Evolutionary conservation across 2,797 vertebrate species (phyloP), one percentile per base, ranked within the genome.

Genomic region (Pelodytes ibericus): DNA sequence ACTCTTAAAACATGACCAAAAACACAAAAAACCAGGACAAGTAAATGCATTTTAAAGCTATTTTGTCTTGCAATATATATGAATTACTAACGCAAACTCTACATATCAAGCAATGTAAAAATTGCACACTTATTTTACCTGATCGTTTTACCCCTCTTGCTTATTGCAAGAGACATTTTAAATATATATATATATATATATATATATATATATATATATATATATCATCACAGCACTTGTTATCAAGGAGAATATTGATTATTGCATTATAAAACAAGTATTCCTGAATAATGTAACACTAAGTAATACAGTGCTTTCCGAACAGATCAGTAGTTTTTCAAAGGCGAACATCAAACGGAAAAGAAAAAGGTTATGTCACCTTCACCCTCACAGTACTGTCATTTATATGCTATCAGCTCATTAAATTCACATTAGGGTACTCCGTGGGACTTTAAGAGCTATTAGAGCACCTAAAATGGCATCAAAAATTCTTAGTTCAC

Each of bases 351-450:
- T 93, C 90, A 92, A 91, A 91, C 90, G 87, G 88, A 53, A 88
- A 92, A 86, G 89, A 89, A 91, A 93, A 91, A 92, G 92, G 93
- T 93, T 95, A 90, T 93, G 94, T 94, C 95, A 97, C 95, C 95
- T 97, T 96, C 95, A 96, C 93, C 92, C 95, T 93, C 87, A 76
- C 87, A 89, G 92, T 88, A 88, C 92, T 93, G 94, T 95, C 95
- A 95, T 96, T 93, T 91, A 92, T 95, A 91, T 93, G 92, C 94
- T 94, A 92, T 94, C 92, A 93, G 93, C 92, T 95, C 95, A 96
- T 98, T 98, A 97, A 97, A 98, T 95, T 97, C 95, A 94, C 95
- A 99, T 97, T 96, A 99, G 92, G 93, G 89, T 89, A 91, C 91
- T 95, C 94, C 93, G 85, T 89, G 92, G 94, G 95, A 95, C 93